Conservation (phyloP, 2,888 invertebrate species). For the Callimorpha dominula region DNA sequence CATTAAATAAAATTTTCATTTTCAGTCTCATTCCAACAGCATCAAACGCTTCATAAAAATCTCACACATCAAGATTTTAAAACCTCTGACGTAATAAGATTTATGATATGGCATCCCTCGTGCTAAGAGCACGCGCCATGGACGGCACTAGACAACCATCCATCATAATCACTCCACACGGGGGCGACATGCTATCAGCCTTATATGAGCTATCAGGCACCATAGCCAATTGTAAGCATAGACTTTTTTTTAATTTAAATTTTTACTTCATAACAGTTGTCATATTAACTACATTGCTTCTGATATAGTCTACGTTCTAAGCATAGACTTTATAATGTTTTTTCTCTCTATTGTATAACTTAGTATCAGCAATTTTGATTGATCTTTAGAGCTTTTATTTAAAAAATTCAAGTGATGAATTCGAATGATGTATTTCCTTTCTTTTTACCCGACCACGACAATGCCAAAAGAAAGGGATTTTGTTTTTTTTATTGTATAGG, state of each 20-base stretch:
- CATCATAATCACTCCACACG: conserved; percentile 7
- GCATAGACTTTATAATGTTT: too few relatives aligned
- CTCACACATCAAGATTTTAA: not conserved
- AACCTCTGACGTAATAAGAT: conserved; percentile 7
- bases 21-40: too few relatives aligned
- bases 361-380: too few relatives aligned
- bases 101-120: conserved; percentile 4
- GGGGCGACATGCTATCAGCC: conserved; percentile 1
- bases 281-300: not conserved
- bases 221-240: not conserved
- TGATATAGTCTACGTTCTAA: not conserved
- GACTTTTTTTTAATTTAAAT: not conserved
- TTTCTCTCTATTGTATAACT: too few relatives aligned
- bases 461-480: too few relatives aligned
- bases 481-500: too few relatives aligned
- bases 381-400: too few relatives aligned
- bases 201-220: not conserved
- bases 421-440: too few relatives aligned
- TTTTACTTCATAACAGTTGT: not conserved
- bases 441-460: too few relatives aligned
- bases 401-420: too few relatives aligned
- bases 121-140: conserved; percentile 15
- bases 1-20: too few relatives aligned
- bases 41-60: not conserved
- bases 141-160: conserved; percentile 10